A percentile compares a stretch with the other conserved stretches of the same genome.
These are phyloP conservation scores for Anhinga anhinga DNA, from an alignment of 2,113 vertebrate genomes.

Conservation along the genomic window DNA sequence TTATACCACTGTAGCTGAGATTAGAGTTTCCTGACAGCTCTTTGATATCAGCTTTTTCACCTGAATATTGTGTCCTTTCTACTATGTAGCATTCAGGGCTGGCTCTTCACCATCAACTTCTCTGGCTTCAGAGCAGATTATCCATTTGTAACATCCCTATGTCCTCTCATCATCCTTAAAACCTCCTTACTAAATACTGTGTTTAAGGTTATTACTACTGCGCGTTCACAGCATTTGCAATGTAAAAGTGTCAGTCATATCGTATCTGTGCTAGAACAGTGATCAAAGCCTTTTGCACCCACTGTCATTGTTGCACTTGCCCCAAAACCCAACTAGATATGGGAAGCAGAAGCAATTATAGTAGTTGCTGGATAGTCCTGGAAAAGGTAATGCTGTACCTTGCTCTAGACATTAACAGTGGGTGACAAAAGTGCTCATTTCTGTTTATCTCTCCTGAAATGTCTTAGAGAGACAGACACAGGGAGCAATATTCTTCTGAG, in stretches of 20 bases:
- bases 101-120: not conserved
- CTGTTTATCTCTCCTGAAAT: not conserved
- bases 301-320: not conserved
- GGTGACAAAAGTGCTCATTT: not conserved
- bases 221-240: not conserved
- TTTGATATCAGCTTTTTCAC: not conserved
- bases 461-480: not conserved
- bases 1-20: not conserved
- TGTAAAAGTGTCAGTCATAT: not conserved
- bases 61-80: not conserved
- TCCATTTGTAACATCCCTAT: not conserved
- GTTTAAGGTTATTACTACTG: not conserved
- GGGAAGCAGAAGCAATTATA: not conserved
- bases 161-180: not conserved
- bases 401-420: not conserved
- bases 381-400: not conserved
- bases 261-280: not conserved
- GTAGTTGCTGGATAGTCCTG: not conserved
- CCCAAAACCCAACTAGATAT: not conserved
- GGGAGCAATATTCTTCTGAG: not conserved
- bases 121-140: not conserved
- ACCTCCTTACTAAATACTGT: not conserved
- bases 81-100: not conserved
- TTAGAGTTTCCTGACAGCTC: not conserved
- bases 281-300: not conserved